phyloP scores from a whole-genome alignment of 2,113 vertebrate species.

The Pterocles orientalis region DNA sequence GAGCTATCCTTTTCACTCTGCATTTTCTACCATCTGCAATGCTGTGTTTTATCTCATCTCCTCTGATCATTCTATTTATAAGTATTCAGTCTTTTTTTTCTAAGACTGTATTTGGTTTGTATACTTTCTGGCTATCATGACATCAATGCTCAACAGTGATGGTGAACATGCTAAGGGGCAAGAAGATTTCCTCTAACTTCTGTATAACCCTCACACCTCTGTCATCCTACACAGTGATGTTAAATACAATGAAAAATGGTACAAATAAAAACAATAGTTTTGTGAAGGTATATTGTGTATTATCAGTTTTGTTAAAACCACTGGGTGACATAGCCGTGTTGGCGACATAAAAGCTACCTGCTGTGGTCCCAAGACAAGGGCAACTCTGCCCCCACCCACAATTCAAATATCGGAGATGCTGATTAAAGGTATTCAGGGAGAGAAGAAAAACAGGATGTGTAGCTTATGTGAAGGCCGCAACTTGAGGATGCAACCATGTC shows the following conservation, averaged over 20 bases:
- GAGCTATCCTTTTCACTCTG: neutral
- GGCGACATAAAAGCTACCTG: neutral
- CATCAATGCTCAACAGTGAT: neutral
- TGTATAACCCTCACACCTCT: neutral
- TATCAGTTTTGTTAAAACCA: neutral
- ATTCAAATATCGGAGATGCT: constrained; percentile 36
- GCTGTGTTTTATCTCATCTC: neutral
- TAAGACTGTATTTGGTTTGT: neutral
- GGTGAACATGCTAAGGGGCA: neutral
- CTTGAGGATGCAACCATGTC: neutral
- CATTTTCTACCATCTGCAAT: neutral
- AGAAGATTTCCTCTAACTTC: neutral
- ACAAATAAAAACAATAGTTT: neutral
- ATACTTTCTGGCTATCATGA: neutral
- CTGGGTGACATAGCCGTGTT: neutral
- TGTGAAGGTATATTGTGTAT: neutral
- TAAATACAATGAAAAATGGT: neutral
- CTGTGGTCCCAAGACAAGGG: neutral
- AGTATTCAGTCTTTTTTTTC: neutral
- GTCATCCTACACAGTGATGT: neutral
- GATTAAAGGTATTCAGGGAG: neutral
- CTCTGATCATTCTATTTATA: neutral
- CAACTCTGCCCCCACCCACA: neutral
- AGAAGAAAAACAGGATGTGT: constrained; percentile 14
- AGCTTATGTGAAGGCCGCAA: neutral